Evolutionary conservation across 2,113 vertebrate genomes (phyloP), one percentile per base, ranked within the genome.

Genomic region (Glaucomys volans): DNA sequence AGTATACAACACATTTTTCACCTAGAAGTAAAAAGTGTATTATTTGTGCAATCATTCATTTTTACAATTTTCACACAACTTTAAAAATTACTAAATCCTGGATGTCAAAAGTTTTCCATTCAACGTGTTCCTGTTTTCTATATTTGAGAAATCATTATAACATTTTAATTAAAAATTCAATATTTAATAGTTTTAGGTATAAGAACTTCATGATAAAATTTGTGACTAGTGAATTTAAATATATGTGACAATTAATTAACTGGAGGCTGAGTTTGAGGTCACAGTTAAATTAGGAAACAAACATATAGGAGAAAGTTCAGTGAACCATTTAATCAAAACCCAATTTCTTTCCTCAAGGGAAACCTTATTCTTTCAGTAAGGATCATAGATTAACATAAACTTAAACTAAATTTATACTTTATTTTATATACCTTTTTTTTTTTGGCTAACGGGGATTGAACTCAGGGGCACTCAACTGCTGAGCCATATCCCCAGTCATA

Each of bases 51-150:
- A 66, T 91, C 82, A 66, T 54, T 82, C 11, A 26, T 90, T 81
- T 66, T 76, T 89, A 74, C 47, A 50, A 87, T 87, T 94, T 59
- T 57, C 28, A 87, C 76, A 42, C 44, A 69, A 47, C n/a, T 54
- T 86, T 90, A 40, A 91, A 87, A 92, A 97, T 76, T 37, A 95
- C 5, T 47, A 66, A 92, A 8, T 18, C 10, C 17, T 79, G 52
- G 9, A 83, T 66, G 75, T 62, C 42, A 91, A 96, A 71, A 42
- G 84, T 80, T 95, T 87, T 37, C 5, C 44, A 83, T 14, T 75
- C 79, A 75, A 2, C 14, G 77, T 16, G 1, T 13, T 5, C 16
- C 12, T 35, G 26, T 76, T 69, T 32, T 82, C 4, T 47, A 14
- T 67, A 28, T 71, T 71, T 47, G 13, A 42, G 30, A 4, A 79